phyloP scores from a whole-genome alignment of 2,888 invertebrate species.

The Parascotia fuliginaria region DNA sequence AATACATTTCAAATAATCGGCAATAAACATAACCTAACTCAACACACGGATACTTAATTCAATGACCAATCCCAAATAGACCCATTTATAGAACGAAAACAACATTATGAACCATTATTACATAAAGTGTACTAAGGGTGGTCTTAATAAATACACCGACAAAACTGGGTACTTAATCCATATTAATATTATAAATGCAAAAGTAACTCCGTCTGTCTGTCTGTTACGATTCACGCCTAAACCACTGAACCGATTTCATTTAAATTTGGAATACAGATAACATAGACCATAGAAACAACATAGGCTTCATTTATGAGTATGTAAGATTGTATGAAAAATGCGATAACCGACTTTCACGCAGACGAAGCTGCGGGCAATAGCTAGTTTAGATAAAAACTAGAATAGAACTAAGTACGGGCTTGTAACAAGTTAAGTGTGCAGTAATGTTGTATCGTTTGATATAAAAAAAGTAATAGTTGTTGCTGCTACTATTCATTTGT shows the following conservation, averaged over 20 bases:
- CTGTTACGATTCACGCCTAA: too few relatives aligned
- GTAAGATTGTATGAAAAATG: too few relatives aligned
- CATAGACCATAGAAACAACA: too few relatives aligned
- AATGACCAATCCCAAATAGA: background rate
- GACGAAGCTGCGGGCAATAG: too few relatives aligned
- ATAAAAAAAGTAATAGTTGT: conserved; percentile 40
- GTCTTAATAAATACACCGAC: conserved; percentile 31
- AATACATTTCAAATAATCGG: background rate
- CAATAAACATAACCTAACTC: background rate
- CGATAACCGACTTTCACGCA: too few relatives aligned
- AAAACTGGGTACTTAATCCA: too few relatives aligned
- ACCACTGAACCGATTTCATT: too few relatives aligned
- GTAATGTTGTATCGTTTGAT: conserved; percentile 15
- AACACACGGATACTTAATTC: background rate
- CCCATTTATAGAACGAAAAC: background rate
- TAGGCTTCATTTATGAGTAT: too few relatives aligned
- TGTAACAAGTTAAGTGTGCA: conserved; percentile 33
- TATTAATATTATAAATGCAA: too few relatives aligned
- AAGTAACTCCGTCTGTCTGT: too few relatives aligned
- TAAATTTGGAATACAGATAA: too few relatives aligned
- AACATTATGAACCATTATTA: background rate
- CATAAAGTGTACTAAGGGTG: conserved; percentile 30
- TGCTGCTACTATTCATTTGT: conserved; percentile 30
- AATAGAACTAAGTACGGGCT: conserved; percentile 35
- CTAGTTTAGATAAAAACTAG: conserved; percentile 49